Evolutionary conservation across 2,888 invertebrate species (phyloP).

Genomic region (Phyllotreta striolata): DNA sequence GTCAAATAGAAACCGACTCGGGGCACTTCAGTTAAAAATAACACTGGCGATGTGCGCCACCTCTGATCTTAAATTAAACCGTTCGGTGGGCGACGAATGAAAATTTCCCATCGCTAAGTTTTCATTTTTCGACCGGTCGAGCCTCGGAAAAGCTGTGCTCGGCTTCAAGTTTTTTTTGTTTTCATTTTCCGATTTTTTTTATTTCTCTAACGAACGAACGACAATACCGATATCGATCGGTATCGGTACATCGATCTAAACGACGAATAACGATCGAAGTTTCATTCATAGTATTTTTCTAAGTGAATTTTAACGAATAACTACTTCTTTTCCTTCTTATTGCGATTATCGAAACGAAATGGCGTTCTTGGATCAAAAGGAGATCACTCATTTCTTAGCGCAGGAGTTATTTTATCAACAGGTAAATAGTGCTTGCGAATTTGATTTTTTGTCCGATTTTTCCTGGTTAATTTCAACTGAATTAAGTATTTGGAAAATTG

Average conservation of each 20-base stretch:
- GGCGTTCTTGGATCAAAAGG: conserved; percentile 77
- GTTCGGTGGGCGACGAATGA: conserved; percentile 59
- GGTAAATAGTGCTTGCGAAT: conserved; percentile 46
- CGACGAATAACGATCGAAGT: conserved; percentile 15
- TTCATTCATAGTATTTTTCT: conserved; percentile 23
- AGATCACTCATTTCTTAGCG: conserved; percentile 85
- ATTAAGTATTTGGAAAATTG: background rate
- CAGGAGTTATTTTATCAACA: conserved; percentile 86
- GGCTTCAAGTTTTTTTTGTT: conserved; percentile 38
- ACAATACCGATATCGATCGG: conserved; percentile 35
- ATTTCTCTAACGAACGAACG: conserved; percentile 58
- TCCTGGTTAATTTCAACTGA: background rate
- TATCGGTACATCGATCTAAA: conserved; percentile 29
- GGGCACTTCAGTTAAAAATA: conserved; percentile 30
- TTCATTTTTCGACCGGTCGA: conserved; percentile 59
- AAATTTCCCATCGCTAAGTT: conserved; percentile 57
- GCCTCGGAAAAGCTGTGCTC: conserved; percentile 53
- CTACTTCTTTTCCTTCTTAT: conserved; percentile 17
- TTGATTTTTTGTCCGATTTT: background rate
- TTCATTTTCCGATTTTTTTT: conserved; percentile 37
- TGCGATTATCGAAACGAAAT: conserved; percentile 41
- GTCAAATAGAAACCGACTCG: conserved; percentile 13
- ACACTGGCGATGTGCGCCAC: conserved; percentile 53
- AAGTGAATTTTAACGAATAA: conserved; percentile 18
- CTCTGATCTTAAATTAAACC: conserved; percentile 56